A percentile compares a stretch with the other conserved stretches of the same genome.
phyloP scores from a whole-genome alignment of 2,113 vertebrate genomes.

The Axis porcinus region DNA sequence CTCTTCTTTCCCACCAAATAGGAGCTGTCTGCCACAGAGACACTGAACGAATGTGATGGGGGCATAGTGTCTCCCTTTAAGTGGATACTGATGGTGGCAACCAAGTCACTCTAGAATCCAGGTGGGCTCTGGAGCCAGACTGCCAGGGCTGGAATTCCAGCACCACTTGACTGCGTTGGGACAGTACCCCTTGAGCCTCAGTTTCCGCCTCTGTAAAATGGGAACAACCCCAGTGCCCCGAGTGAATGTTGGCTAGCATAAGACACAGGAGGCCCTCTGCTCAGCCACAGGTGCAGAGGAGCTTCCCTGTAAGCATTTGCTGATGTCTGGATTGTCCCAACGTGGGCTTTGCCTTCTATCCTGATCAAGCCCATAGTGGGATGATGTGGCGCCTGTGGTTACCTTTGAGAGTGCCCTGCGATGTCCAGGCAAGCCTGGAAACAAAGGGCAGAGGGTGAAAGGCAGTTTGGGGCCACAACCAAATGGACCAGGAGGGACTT shows the following conservation, averaged over 20 bases:
- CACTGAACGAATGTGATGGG: rapidly evolving
- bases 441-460: too few relatives aligned
- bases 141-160: neutral
- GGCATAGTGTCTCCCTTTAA: rapidly evolving
- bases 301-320: rapidly evolving
- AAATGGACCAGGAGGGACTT: neutral
- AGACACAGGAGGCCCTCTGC: neutral
- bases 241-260: rapidly evolving
- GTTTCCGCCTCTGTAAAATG: neutral
- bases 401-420: rapidly evolving
- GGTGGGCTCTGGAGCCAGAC: neutral
- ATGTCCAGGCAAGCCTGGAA: neutral
- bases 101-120: neutral
- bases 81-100: too few relatives aligned
- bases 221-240: neutral
- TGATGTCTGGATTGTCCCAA: rapidly evolving
- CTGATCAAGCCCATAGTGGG: too few relatives aligned
- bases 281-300: neutral
- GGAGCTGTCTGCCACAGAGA: neutral
- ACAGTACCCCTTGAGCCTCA: neutral
- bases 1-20: neutral
- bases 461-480: neutral
- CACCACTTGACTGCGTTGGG: rapidly evolving
- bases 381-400: rapidly evolving
- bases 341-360: neutral